phyloP scores from a whole-genome alignment of 1,140 invertebrate species.

The Campodea augens region DNA sequence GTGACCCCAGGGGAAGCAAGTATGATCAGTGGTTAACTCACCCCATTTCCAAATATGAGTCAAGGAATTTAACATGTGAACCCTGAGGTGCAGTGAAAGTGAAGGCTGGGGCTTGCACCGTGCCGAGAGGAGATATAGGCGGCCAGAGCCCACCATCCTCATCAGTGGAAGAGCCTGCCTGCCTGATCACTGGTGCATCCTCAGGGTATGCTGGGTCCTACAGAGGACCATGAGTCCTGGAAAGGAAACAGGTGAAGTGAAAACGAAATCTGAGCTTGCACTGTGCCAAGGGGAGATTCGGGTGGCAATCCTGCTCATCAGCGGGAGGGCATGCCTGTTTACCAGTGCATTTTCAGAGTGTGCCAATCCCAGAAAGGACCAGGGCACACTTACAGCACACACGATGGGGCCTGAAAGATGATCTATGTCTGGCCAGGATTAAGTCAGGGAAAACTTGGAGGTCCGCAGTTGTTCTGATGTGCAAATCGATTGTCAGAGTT shows the following conservation, averaged over 20 bases:
- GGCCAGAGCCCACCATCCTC: no score
- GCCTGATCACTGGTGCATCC: no score
- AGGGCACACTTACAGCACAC: conserved; percentile 26
- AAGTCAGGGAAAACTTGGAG: conserved; percentile 38
- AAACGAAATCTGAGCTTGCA: conserved; percentile 7
- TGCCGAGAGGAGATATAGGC: no score
- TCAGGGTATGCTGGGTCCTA: no score
- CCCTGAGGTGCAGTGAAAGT: conserved; percentile 31
- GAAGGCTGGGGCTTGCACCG: conserved; percentile 17
- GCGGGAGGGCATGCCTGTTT: conserved; percentile 10
- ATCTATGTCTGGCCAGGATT: conserved; percentile 33
- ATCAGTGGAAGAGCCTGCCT: no score
- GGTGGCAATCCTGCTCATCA: conserved; percentile 13
- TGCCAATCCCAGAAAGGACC: no score
- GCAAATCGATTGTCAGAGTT: conserved; percentile 42
- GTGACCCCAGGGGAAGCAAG: no score
- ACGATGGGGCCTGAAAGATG: conserved; percentile 33
- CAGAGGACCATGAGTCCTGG: no score
- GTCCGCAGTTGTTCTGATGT: conserved; percentile 39
- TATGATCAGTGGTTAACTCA: no score
- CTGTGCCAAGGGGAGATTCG: conserved; percentile 3
- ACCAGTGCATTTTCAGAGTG: conserved; percentile 5
- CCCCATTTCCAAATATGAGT: conserved; percentile 47
- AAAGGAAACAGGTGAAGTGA: conserved; percentile 7
- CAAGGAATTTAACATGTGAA: conserved; percentile 37